A percentile compares a stretch with the other conserved stretches of the same genome.
Conservation (phyloP, 2,888 invertebrate genomes). For the Stenodema calcarata region DNA sequence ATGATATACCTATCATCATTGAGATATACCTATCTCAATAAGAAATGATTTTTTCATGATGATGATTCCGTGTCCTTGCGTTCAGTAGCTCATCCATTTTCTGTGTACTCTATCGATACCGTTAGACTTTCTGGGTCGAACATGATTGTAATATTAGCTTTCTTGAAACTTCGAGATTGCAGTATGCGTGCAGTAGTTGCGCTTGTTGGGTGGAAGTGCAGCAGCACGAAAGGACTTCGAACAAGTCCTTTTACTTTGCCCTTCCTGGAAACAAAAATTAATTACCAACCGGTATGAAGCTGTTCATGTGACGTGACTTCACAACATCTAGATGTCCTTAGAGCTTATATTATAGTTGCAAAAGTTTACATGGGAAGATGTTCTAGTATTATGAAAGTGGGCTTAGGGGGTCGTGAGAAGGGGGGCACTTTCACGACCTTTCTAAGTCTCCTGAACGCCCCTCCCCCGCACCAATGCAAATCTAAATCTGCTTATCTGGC, state of each 20-base stretch:
- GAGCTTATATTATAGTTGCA: conserved; percentile 15
- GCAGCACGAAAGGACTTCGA: conserved; percentile 5
- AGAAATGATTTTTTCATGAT: too few species aligned
- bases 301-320: conserved; percentile 40
- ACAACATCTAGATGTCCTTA: conserved; percentile 19
- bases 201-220: not conserved
- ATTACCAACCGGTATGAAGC: conserved; percentile 17
- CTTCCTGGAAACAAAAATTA: conserved; percentile 29
- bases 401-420: conserved; percentile 41
- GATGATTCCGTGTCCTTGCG: too few species aligned
- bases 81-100: too few species aligned
- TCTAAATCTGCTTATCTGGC: conserved; percentile 45
- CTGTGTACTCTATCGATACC: not conserved
- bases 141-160: not conserved
- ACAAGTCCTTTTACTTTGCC: not conserved
- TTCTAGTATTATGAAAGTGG: conserved; percentile 46
- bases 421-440: conserved; percentile 48
- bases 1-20: too few species aligned
- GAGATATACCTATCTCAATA: too few species aligned
- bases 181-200: not conserved
- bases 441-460: not conserved
- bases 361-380: conserved; percentile 35
- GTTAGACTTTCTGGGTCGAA: not conserved
- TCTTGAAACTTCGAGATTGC: not conserved
- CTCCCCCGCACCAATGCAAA: conserved; percentile 36